Percentiles rank a stretch among this genome's conserved stretches.
These are phyloP conservation scores for Pristionchus entomophagus DNA, from an alignment of 2,888 invertebrate genomes.

Conservation along the genomic window DNA sequence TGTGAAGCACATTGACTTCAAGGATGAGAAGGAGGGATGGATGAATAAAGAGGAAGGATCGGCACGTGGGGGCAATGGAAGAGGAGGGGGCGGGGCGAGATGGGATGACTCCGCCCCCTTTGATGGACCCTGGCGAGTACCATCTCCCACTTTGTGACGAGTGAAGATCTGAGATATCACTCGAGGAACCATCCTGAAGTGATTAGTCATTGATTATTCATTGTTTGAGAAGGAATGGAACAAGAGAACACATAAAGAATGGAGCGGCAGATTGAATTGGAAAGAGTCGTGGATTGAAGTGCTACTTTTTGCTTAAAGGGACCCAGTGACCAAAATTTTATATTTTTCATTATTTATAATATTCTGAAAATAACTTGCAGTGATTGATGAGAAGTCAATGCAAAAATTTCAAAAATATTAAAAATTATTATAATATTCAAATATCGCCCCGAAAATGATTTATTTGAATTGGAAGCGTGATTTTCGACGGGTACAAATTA, in stretches of 20 bases:
- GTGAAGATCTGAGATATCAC: conserved; percentile 37
- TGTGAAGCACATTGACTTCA: conserved; percentile 19
- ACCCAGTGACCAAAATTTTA: no score
- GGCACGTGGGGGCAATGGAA: conserved; percentile 1
- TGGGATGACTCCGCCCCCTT: conserved; percentile 18
- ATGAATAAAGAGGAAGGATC: conserved; percentile 28
- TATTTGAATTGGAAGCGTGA: no score
- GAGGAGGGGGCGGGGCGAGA: conserved; percentile 10
- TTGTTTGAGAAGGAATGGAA: neutral
- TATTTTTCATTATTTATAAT: no score
- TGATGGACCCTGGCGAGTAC: neutral
- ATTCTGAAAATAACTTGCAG: no score
- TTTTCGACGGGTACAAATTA: no score
- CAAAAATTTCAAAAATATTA: no score
- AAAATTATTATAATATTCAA: no score
- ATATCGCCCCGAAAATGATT: no score
- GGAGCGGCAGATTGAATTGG: neutral
- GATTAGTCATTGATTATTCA: neutral
- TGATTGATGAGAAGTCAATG: no score
- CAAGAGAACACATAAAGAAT: no score
- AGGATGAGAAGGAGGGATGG: conserved; percentile 16
- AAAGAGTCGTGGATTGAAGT: neutral
- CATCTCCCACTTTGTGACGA: conserved; percentile 26
- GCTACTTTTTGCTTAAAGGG: neutral
- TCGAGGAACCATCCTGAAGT: conserved; percentile 30